Base-by-base conservation (phyloP, 2,113 vertebrate species). In the Prunella fulvescens region DNA sequence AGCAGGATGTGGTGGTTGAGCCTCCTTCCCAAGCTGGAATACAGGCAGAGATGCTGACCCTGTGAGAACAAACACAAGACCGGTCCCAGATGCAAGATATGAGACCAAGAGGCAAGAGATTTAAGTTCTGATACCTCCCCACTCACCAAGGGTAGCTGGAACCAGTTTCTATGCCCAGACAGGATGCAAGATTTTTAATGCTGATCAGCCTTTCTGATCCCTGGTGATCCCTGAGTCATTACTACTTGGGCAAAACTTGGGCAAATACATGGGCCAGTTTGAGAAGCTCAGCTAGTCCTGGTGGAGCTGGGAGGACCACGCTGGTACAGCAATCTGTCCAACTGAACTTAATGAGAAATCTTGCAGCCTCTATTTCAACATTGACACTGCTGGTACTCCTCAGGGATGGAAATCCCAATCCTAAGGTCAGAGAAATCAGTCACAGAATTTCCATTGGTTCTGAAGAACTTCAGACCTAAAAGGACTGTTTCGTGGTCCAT, bases 41-140 rank as follows among this genome's bases (percentile, higher is more conserved):
- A 56, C 14, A 71, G 42, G n/a, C 37, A 79, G 56, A 88, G 22
- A 31, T 88, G 50, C 35, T 82, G 48, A 37, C 8, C 35, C 13
- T 2, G 0, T 42, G 35, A 85, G n/a, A 87, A 26, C 26, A 69
- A 74, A 61, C 26, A 72, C 0, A 1, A 48, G 48, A 48, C 12
- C 42, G 50, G 67, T 66, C 18, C 33, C n/a, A 83, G 58, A 61
- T 86, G 19, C 26, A 77, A 80, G n/a, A 42, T 71, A 42, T 2
- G 24, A 33, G 47, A 93, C 26, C 24, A 87, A 85, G 70, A 85
- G 90, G 19, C n/a, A 65, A 50, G 53, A 88, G 37, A 61, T 88
- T 86, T 65, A 61, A 77, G 19, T 74, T 67, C 51, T 84, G 81
- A 58, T 58, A 57, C 14, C 31, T 80, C 28, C 50, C 47, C 71